Percentiles rank a stretch among this genome's conserved stretches.
Conservation (phyloP, 1,140 invertebrate species). For the Prorops nasuta region DNA sequence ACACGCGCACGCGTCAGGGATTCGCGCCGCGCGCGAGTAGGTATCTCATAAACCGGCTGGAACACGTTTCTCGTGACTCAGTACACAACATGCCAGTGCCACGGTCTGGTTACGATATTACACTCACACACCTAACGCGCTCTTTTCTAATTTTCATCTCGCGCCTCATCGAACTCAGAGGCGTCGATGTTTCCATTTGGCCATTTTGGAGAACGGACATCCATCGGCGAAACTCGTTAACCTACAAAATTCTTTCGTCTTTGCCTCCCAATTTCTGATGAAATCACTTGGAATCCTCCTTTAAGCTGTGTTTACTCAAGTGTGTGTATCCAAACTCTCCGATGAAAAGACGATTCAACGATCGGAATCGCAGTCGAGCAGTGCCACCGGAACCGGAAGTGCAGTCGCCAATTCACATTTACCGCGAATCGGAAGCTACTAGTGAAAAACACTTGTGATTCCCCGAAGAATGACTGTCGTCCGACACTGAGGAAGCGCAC, state of each 20-base stretch:
- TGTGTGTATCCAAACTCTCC: background rate
- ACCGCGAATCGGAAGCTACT: background rate
- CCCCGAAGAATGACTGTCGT: background rate
- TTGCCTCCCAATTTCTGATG: background rate
- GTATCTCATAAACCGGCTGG: slow-evolving; percentile 21
- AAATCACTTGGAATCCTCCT: too few relatives aligned
- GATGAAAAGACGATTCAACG: background rate
- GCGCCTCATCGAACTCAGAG: too few relatives aligned
- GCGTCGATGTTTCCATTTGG: too few relatives aligned
- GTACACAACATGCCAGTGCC: slow-evolving; percentile 20
- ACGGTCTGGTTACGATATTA: slow-evolving; percentile 14
- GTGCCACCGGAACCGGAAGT: background rate
- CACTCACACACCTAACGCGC: slow-evolving; percentile 7
- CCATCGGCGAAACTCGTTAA: background rate
- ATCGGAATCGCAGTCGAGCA: background rate
- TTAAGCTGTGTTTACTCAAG: too few relatives aligned
- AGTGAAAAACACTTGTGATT: background rate
- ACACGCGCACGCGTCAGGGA: slow-evolving; percentile 15
- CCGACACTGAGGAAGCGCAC: too few relatives aligned
- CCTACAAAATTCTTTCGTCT: background rate
- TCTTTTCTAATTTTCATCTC: too few relatives aligned
- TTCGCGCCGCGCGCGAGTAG: too few relatives aligned
- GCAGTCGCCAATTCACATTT: background rate
- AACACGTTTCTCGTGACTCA: slow-evolving; percentile 20
- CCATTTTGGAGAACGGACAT: background rate